Conservation (phyloP, 2,797 vertebrate species). For the Cryptoprocta ferox region DNA sequence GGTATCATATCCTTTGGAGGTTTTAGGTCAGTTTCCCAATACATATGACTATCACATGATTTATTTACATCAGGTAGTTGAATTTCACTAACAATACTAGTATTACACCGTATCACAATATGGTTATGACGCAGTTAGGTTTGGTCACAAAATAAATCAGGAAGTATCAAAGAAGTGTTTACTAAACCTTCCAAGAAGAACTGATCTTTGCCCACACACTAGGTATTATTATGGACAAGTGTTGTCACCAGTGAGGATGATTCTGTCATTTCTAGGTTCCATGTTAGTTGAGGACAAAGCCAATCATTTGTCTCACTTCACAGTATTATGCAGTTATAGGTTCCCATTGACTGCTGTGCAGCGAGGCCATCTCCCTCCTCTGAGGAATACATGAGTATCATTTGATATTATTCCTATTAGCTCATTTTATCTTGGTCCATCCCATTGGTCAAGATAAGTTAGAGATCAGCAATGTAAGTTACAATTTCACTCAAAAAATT, state of each 20-base stretch:
- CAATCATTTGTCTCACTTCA: constrained; percentile 37
- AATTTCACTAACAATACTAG: constrained; percentile 49
- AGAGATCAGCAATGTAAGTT: neutral
- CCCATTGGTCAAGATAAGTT: neutral
- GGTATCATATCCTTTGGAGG: neutral
- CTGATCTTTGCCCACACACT: neutral
- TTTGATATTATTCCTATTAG: neutral
- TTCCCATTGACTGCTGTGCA: constrained; percentile 2
- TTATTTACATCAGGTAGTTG: constrained; percentile 49
- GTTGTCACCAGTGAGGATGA: neutral
- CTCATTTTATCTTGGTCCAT: constrained; percentile 26
- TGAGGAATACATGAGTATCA: neutral
- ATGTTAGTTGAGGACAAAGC: constrained; percentile 46
- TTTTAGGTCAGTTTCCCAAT: constrained; percentile 28
- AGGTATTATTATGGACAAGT: constrained; percentile 51
- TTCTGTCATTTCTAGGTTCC: constrained; percentile 53
- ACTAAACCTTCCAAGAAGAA: constrained; percentile 51
- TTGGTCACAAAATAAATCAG: constrained; percentile 36
- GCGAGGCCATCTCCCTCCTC: neutral
- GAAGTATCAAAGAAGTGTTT: constrained; percentile 32
- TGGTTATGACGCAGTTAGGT: constrained; percentile 36
- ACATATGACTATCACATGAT: constrained; percentile 12
- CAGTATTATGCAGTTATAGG: constrained; percentile 1
- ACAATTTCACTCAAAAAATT: neutral
- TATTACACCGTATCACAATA: constrained; percentile 12